phyloP scores from a whole-genome alignment of 2,797 vertebrate species.

The Anas flavirostris region DNA sequence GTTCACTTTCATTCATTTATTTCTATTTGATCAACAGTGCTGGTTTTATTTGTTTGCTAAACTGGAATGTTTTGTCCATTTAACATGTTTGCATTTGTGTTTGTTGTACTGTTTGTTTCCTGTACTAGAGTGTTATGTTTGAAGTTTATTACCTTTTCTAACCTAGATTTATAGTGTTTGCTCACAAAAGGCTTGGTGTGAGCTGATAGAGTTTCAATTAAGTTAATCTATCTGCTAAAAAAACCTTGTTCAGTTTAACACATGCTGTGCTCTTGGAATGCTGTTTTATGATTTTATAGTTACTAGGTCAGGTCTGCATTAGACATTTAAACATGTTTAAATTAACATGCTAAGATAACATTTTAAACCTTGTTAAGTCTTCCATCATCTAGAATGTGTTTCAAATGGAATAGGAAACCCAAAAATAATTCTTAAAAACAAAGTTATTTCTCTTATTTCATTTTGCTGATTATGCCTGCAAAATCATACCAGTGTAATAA shows the following conservation, averaged over 20 bases:
- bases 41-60: background rate
- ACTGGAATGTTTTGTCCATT: background rate
- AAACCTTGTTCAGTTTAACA: background rate
- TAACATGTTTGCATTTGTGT: background rate
- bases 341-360: background rate
- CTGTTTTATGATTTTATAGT: background rate
- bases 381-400: background rate
- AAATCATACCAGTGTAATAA: background rate
- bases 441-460: background rate
- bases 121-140: background rate
- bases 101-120: background rate
- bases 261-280: fast-evolving
- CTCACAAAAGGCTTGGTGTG: background rate
- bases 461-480: background rate
- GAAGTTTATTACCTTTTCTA: background rate
- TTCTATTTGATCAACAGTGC: background rate
- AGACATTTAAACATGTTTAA: background rate
- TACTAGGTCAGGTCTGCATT: background rate
- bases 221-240: background rate
- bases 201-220: background rate
- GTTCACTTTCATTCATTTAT: background rate
- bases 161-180: background rate
- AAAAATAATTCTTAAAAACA: background rate
- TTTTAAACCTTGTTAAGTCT: background rate
- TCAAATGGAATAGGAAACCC: background rate